Evolutionary conservation across 1,140 invertebrate genomes (phyloP).

Genomic region (Probaryconus sp.): DNA sequence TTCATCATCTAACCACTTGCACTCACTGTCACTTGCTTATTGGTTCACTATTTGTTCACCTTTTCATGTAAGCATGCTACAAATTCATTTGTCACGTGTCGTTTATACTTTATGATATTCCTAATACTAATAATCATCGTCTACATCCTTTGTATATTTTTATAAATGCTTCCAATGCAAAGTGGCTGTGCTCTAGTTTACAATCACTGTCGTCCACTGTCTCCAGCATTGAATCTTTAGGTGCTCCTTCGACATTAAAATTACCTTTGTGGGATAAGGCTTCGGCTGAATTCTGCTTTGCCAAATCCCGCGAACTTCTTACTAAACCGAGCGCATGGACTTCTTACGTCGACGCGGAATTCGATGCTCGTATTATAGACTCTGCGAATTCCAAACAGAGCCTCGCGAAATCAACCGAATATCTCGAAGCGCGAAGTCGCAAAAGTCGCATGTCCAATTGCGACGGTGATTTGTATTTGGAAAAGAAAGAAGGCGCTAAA

Average conservation of each 20-base stretch:
- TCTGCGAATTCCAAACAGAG: constrained; percentile 64
- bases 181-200: constrained; percentile 80
- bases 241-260: constrained; percentile 78
- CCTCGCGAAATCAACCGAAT: constrained; percentile 73
- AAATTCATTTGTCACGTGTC: constrained; percentile 8
- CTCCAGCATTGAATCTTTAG: constrained; percentile 77
- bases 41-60: constrained; percentile 11
- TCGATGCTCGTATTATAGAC: constrained; percentile 70
- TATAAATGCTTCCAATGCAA: constrained; percentile 27
- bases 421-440: constrained; percentile 70
- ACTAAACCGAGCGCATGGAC: constrained; percentile 79
- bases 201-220: constrained; percentile 77
- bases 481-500: constrained; percentile 41
- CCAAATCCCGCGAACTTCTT: constrained; percentile 83
- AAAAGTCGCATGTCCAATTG: constrained; percentile 64
- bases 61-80: constrained; percentile 49
- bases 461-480: constrained; percentile 7
- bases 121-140: constrained; percentile 7
- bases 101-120: constrained; percentile 21
- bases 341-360: constrained; percentile 73
- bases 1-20: not conserved
- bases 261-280: constrained; percentile 85
- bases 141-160: constrained; percentile 20
- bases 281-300: constrained; percentile 85
- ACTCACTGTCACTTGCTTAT: not conserved